A percentile compares a stretch with the other conserved stretches of the same genome.
These are phyloP conservation scores for Hucho hucho DNA, from an alignment of 2,113 vertebrate genomes.

Conservation along the genomic window DNA sequence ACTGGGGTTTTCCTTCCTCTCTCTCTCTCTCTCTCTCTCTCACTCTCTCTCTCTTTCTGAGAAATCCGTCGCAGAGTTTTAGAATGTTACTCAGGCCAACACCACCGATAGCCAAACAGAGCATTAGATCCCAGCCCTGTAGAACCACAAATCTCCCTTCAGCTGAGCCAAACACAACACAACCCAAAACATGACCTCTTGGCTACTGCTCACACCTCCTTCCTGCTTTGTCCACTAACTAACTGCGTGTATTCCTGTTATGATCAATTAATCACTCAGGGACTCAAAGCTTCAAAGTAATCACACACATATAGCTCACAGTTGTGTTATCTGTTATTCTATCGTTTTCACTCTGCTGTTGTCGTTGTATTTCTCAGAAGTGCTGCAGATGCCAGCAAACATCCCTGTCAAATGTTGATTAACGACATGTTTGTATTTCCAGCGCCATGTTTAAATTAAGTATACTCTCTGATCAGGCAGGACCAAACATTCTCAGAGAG, in stretches of 20 bases:
- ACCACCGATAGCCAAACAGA: background rate
- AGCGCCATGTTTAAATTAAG: slow-evolving; percentile 29
- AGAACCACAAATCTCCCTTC: slow-evolving; percentile 10
- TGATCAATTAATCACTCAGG: slow-evolving; percentile 6
- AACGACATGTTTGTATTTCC: slow-evolving; percentile 31
- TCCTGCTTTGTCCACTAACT: slow-evolving; percentile 11
- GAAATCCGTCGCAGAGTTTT: background rate
- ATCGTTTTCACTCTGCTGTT: background rate
- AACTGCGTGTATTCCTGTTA: slow-evolving; percentile 39
- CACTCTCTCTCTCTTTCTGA: background rate
- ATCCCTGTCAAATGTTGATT: slow-evolving; percentile 29
- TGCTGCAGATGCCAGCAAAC: slow-evolving; percentile 11
- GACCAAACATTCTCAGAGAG: too few relatives aligned
- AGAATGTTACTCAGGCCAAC: slow-evolving; percentile 13
- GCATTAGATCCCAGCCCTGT: background rate
- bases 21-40: background rate
- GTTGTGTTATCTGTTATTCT: too few relatives aligned
- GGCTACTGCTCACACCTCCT: background rate
- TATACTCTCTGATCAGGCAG: slow-evolving; percentile 30
- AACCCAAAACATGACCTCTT: slow-evolving; percentile 26
- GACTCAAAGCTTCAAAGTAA: slow-evolving; percentile 40
- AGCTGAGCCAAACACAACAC: slow-evolving; percentile 24
- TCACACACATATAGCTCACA: slow-evolving; percentile 1
- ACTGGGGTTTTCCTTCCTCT: background rate
- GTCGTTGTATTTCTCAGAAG: background rate